phyloP scores from a whole-genome alignment of 2,797 vertebrate genomes.

The Leptatherina wallacei region DNA sequence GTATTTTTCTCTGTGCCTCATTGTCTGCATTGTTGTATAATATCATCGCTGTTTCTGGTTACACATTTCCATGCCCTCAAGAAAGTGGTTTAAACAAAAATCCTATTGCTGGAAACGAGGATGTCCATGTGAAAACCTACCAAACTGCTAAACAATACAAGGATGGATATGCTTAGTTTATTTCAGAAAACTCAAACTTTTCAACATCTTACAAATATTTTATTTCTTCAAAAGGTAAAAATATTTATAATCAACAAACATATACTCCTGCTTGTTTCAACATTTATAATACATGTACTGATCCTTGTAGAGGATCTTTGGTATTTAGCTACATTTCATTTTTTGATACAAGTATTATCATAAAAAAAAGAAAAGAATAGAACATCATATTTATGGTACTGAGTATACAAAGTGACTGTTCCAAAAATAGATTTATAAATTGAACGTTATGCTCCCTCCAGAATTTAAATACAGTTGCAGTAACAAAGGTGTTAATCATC shows the following conservation, averaged over 20 bases:
- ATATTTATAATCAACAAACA: constrained; percentile 46
- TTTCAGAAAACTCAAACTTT: constrained; percentile 35
- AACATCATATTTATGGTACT: not conserved
- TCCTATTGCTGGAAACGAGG: not conserved
- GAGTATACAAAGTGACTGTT: not conserved
- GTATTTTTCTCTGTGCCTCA: too few relatives aligned
- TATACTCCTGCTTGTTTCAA: constrained; percentile 17
- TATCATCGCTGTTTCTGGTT: too few relatives aligned
- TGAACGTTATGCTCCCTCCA: constrained; percentile 21
- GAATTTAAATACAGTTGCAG: not conserved
- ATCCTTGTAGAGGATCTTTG: constrained; percentile 35
- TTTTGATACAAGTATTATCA: not conserved
- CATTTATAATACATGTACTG: not conserved
- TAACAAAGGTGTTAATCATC: constrained; percentile 1
- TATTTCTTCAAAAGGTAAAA: constrained; percentile 28
- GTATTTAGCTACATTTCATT: constrained; percentile 30
- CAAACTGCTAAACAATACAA: constrained; percentile 2
- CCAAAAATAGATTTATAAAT: constrained; percentile 15
- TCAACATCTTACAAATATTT: constrained; percentile 44
- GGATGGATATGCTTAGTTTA: constrained; percentile 39
- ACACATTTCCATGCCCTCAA: too few relatives aligned
- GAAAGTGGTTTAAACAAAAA: too few relatives aligned
- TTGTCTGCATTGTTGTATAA: too few relatives aligned
- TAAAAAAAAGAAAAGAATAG: not conserved
- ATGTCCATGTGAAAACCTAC: not conserved